Evolutionary conservation across 1,140 invertebrate genomes (phyloP), one percentile per base, ranked within the genome.

Genomic region (Lepidostoma basale): DNA sequence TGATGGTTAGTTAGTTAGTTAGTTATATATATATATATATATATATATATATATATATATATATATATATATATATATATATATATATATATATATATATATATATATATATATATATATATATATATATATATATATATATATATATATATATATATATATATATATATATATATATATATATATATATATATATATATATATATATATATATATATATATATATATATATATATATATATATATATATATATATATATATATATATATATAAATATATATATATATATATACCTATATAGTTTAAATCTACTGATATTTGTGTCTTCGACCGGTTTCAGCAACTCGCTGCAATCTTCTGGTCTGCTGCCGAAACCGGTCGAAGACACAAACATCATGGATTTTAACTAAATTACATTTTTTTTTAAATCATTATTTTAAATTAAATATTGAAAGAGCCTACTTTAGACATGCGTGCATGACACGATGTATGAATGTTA

Each of bases 21-120:
- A n/a, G n/a, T n/a, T n/a, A n/a, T n/a, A n/a, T n/a, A n/a, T n/a
- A n/a, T n/a, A n/a, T n/a, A 14, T 8, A 6, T 47, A 6, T 47
- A 47, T 14, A 47, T 47, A 47, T 6, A 47, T n/a, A 14, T 47
- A 47, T 47, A 47, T 47, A 47, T 47, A 47, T 47, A 47, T 47
- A 47, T 47, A 47, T 47, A 47, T 47, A 47, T 47, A 47, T 47
- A 47, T 47, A 47, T 47, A 47, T 47, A 47, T 47, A 47, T 47
- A 47, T 47, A 47, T 47, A 47, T 47, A 47, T 47, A 47, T 47
- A 47, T 47, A 47, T 47, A 47, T 47, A 47, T 47, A 47, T 47
- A 47, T 47, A 47, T 47, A 47, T 47, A 47, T 47, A 47, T 47
- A 47, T 47, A 47, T 47, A 47, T 47, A 47, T 47, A 47, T 47